Conservation (phyloP, 2,113 vertebrate genomes). For the Sula dactylatra region DNA sequence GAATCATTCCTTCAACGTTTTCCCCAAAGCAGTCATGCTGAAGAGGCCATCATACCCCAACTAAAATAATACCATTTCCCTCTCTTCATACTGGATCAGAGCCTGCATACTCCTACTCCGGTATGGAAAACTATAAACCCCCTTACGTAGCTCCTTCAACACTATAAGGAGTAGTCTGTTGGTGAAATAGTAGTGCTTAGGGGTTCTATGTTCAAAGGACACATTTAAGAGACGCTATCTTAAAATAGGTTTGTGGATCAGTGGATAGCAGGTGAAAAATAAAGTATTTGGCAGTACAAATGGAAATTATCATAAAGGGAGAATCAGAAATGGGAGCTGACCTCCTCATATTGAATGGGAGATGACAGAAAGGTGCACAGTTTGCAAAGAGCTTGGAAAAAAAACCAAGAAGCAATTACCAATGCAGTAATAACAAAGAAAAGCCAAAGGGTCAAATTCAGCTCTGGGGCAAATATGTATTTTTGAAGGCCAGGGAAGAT, state of each 20-base stretch:
- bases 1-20: not conserved
- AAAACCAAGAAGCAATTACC: not conserved
- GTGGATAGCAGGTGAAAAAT: not conserved
- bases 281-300: not conserved
- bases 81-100: not conserved
- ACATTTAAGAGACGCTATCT: not conserved
- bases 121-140: not conserved
- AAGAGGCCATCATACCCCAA: not conserved
- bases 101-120: not conserved
- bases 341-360: not conserved
- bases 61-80: not conserved
- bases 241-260: not conserved
- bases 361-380: not conserved
- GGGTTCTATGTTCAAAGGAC: not conserved
- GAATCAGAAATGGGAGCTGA: not conserved
- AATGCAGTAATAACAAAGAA: not conserved
- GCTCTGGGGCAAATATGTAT: not conserved
- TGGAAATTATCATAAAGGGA: not conserved
- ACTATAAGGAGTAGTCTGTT: not conserved
- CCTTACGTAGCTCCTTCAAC: not conserved
- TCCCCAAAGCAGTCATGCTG: not conserved
- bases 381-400: not conserved
- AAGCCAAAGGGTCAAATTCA: not conserved
- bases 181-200: not conserved
- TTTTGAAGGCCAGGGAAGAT: not conserved